phyloP scores from a whole-genome alignment of 2,797 vertebrate genomes.

The Capromys pilorides region DNA sequence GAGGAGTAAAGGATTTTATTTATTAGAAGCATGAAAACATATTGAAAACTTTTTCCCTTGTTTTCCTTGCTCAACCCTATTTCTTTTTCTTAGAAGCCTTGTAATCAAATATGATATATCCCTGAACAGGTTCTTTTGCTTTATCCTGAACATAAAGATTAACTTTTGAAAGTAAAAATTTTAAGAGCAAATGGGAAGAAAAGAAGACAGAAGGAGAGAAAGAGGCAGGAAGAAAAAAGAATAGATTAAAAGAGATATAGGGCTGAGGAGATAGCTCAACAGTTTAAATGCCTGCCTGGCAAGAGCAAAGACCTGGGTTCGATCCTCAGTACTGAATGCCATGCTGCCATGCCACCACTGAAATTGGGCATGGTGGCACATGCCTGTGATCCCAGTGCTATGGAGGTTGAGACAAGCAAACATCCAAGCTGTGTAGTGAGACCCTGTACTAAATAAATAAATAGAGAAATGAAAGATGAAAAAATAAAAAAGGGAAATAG shows the following conservation, averaged over 20 bases:
- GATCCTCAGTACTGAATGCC: no score
- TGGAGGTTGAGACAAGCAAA: no score
- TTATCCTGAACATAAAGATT: slow-evolving; percentile 29
- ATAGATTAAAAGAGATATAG: neutral
- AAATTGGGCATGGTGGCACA: no score
- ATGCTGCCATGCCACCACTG: no score
- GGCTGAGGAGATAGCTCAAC: no score
- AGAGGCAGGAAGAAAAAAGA: no score
- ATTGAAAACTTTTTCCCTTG: neutral
- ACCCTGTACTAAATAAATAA: no score
- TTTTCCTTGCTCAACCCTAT: slow-evolving; percentile 22
- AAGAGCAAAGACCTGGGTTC: no score
- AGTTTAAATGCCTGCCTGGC: no score
- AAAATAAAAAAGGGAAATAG: neutral
- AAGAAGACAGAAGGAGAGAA: fast-evolving
- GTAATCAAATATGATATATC: neutral
- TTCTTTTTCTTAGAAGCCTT: neutral
- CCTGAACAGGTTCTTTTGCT: neutral
- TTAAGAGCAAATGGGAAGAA: neutral
- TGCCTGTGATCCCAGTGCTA: no score
- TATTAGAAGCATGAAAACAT: slow-evolving; percentile 49
- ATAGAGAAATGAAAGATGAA: no score
- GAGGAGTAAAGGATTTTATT: neutral
- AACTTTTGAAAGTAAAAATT: slow-evolving; percentile 6
- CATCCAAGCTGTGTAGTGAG: no score